phyloP scores from a whole-genome alignment of 1,140 invertebrate species.

The Pararge aegeria region DNA sequence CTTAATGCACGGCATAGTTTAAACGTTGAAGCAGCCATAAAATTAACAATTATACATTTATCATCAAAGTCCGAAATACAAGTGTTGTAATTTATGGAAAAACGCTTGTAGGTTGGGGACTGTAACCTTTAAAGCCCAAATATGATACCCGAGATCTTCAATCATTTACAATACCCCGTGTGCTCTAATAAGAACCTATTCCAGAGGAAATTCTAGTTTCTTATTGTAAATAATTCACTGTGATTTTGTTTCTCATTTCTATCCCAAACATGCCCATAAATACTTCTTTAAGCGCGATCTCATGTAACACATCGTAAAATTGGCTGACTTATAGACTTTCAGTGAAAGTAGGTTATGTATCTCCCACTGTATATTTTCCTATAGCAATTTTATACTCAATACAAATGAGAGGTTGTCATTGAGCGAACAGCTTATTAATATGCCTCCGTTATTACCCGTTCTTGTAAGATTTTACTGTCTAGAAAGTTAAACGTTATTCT shows the following conservation, averaged over 20 bases:
- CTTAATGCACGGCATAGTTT: not conserved
- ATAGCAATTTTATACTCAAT: conserved; percentile 29
- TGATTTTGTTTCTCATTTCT: not conserved
- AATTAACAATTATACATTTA: too few relatives aligned
- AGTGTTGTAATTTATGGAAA: too few relatives aligned
- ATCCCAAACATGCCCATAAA: not conserved
- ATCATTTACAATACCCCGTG: too few relatives aligned
- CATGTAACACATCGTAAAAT: conserved; percentile 17
- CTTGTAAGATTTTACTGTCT: conserved; percentile 15
- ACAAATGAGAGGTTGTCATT: conserved; percentile 36
- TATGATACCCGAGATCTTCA: too few relatives aligned
- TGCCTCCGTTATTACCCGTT: conserved; percentile 19
- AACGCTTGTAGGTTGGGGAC: too few relatives aligned
- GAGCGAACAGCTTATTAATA: conserved; percentile 28
- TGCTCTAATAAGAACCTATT: too few relatives aligned
- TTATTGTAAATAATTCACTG: too few relatives aligned
- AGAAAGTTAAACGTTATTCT: not conserved
- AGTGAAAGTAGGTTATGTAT: conserved; percentile 32
- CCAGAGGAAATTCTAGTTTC: too few relatives aligned
- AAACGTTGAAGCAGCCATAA: not conserved
- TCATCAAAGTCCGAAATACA: too few relatives aligned
- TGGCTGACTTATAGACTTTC: conserved; percentile 27
- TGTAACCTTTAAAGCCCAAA: too few relatives aligned
- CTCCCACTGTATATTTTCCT: conserved; percentile 34
- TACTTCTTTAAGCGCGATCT: not conserved